Evolutionary conservation across 1,140 invertebrate genomes (phyloP), one percentile per base, ranked within the genome.

Genomic region (Papilio helenus): DNA sequence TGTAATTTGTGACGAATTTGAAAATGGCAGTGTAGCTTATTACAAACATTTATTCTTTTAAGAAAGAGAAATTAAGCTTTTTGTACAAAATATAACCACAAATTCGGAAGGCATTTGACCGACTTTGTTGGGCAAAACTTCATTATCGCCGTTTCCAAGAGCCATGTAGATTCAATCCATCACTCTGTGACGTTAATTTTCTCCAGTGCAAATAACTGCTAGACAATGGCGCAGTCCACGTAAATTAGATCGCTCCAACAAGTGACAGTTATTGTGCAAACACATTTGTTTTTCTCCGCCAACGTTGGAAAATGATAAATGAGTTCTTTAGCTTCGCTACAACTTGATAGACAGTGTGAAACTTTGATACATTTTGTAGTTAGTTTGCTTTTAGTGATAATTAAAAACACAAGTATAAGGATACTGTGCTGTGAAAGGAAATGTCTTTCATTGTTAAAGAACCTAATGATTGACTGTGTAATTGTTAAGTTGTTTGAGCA

Each of bases 201-300:
- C 18, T 77, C 55, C 55, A 77, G n/a, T 61, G 51, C 74, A 76
- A 76, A 76, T 51, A 76, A 20, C 49, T 55, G 26, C 44, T 55
- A 77, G 42, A 42, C 12, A 76, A 74, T 23, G 49, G n/a, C 42
- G 44, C 18, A 10, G 29, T 58, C 18, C 76, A 39, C 34, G 55
- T 58, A 77, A 61, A 77, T 77, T 61, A 61, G 76, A 61, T 58
- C 34, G 76, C 55, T 42, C 18, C 9, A 58, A 76, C 23, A 76
- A n/a, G 49, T 55, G 55, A 65, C 76, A 77, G 26, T 77, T 77
- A 77, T 77, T 77, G 55, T 34, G 55, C 39, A 77, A 77, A 77
- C 76, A 61, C 34, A 65, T 61, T 61, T 44, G 72, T 77, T 77
- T 77, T 65, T 77, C 51, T 76, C 26, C 74, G 29, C 39, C n/a